Conservation (phyloP, 2,888 invertebrate genomes). For the Phalangium opilio region DNA sequence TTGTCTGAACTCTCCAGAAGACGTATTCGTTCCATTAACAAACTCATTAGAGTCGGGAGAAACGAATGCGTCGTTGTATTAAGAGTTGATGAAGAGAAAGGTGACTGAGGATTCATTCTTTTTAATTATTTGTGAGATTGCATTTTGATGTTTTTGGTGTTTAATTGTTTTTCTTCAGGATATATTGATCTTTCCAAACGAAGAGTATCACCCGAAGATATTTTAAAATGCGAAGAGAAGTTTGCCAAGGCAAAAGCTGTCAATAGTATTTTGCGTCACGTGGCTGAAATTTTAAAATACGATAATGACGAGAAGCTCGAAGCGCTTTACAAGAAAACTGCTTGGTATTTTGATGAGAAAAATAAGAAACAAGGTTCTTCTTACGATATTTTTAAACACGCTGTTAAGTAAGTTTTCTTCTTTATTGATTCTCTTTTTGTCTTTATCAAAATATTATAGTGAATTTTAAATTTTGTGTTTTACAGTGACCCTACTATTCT, state of each 20-base stretch:
- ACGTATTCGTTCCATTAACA: constrained; percentile 98
- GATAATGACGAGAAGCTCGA: constrained; percentile 83
- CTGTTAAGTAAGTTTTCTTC: constrained; percentile 67
- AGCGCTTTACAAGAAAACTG: constrained; percentile 86
- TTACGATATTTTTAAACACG: constrained; percentile 96
- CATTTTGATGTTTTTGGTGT: too few relatives aligned
- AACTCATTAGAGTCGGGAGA: constrained; percentile 93
- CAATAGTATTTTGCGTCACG: constrained; percentile 92
- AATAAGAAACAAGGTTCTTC: constrained; percentile 89
- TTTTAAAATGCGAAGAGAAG: constrained; percentile 93
- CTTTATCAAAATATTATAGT: too few relatives aligned
- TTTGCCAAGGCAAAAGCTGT: constrained; percentile 97
- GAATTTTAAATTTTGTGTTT: constrained; percentile 21
- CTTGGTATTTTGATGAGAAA: constrained; percentile 96
- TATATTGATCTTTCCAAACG: constrained; percentile 99
- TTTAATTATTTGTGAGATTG: too few relatives aligned
- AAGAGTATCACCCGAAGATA: constrained; percentile 93
- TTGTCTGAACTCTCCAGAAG: constrained; percentile 93
- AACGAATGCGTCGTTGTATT: constrained; percentile 99
- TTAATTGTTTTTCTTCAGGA: constrained; percentile 39
- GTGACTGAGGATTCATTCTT: too few relatives aligned
- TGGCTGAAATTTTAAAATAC: constrained; percentile 83
- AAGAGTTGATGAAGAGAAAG: constrained; percentile 97
- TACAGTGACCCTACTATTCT: constrained; percentile 81
- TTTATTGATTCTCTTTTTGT: too few relatives aligned